These are phyloP conservation scores for Protonemura montana DNA, from an alignment of 2,888 invertebrate genomes.

Conservation along the genomic window DNA sequence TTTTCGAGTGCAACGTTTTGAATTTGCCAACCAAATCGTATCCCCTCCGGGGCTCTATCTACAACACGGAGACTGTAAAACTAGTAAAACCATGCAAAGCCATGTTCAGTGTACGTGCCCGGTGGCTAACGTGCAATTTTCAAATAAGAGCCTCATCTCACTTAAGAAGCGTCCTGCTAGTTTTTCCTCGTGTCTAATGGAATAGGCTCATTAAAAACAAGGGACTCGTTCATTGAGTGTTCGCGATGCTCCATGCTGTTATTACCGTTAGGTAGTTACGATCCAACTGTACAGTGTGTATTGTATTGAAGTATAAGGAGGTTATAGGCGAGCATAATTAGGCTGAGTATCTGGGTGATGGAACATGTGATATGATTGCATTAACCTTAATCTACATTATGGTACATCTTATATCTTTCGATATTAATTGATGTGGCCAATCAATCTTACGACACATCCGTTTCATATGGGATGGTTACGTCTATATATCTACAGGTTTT, in stretches of 20 bases:
- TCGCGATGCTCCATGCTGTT: slow-evolving; percentile 2
- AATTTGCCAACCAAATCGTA: background rate
- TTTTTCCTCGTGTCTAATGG: slow-evolving; percentile 12
- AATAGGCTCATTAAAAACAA: background rate
- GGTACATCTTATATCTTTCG: background rate
- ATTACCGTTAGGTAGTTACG: background rate
- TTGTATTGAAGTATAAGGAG: background rate
- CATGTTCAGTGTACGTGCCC: background rate
- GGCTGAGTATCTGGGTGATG: background rate
- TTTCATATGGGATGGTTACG: background rate
- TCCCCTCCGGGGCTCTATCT: background rate
- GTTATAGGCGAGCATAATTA: background rate
- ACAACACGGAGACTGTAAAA: background rate
- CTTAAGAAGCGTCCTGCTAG: background rate
- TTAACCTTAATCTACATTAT: background rate
- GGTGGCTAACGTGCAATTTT: background rate
- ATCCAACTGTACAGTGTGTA: background rate
- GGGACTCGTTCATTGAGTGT: background rate
- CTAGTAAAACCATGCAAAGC: background rate
- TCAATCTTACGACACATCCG: slow-evolving; percentile 7
- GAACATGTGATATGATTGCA: slow-evolving; percentile 12
- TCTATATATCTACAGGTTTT: too few species aligned
- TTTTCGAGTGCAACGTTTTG: background rate
- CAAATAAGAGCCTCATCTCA: background rate
- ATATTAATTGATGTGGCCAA: background rate